Evolutionary conservation across 2,797 vertebrate species (phyloP), one percentile per base, ranked within the genome.

Genomic region (Squalus acanthias): DNA sequence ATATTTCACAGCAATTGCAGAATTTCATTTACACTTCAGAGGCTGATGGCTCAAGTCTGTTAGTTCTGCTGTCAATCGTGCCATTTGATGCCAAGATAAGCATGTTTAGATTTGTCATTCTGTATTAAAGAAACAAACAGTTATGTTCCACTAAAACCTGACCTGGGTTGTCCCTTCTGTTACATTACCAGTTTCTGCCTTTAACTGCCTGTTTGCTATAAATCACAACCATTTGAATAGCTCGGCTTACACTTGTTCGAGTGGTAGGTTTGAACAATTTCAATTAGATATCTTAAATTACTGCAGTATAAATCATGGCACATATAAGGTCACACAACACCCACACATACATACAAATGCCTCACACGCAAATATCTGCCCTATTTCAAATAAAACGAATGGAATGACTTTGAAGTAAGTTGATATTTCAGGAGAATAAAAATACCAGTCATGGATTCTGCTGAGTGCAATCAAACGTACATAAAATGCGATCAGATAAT

Each of bases 1-100:
- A 24, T 10, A 69, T 93, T 3, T 93, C n/a, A 24, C 39, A 10
- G 22, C 91, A 67, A 22, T 93, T 69, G 46, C 46, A n/a, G 91
- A 93, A 93, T 93, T 69, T 93, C n/a, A 93, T 93, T 93, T 93
- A 69, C n/a, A 46, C 17, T 67, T 69, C n/a, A 93, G n/a, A 39
- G 8, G 3, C n/a, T 69, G n/a, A 69, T 93, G 8, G 65, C n/a
- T 63, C 65, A 46, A 4, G 17, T 93, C n/a, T 69, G n/a, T 24
- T 93, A n/a, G 10, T 10, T 69, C 8, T 46, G 91, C 22, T 63
- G 88, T 63, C 12, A 8, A 63, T 69, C 24, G 39, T 93, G 20
- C n/a, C 0, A 4, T n/a, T 93, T 46, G n/a, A 39, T 46, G 91
- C 65, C 91, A 93, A 93, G n/a, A 93, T 69, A 46, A 39, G 7